Base-by-base conservation (phyloP, 2,888 invertebrate species). In the Sialis lutaria region DNA sequence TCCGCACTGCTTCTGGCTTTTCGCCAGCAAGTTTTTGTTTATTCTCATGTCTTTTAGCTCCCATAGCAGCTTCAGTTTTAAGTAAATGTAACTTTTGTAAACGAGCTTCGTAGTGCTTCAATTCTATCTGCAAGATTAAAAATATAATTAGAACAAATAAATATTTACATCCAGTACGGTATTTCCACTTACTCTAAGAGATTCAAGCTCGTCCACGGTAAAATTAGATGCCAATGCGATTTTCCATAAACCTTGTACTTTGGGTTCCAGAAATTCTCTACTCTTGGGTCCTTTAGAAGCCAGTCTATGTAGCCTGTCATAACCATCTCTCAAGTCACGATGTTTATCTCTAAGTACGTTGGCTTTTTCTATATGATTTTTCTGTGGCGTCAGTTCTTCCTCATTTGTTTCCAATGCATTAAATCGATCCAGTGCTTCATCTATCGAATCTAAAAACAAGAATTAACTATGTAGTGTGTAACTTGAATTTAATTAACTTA, bases 201-300 rank as follows among this genome's bases (percentile, higher is more conserved):
- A 90, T 48, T 79, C 77, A 8, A 93, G 68, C 64, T 93, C 92
- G 50, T 82, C 79, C 1, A 76, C 70, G 22, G 81, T 76, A 63
- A 95, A 93, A 61, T 89, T 83, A 8, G 80, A 77, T 46, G 81
- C 74, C 12, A 80, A 61, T 3, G 92, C 93, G 48, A 86, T 68
- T 54, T 76, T 77, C 93, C 93, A 95, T 33, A 95, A 66, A 1
- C 82, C 83, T 62, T 88, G 84, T 1, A 93, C 92, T 67, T 89
- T 86, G 0, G 89, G 87, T 58, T 95, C 93, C 40, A 87, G 75
- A 60, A 95, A 95, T 59, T 90, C 90, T 60, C 78, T 79, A 57
- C 82, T 84, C 49, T 80, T 77, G 0, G 87, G 85, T 57, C 82
- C 89, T 63, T 76, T 77, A 2, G 83, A 77, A 13, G 88, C 75